Percentiles rank a stretch among this genome's conserved stretches.
Evolutionary conservation across 2,888 invertebrate genomes (phyloP).

Genomic region (Timema cristinae): DNA sequence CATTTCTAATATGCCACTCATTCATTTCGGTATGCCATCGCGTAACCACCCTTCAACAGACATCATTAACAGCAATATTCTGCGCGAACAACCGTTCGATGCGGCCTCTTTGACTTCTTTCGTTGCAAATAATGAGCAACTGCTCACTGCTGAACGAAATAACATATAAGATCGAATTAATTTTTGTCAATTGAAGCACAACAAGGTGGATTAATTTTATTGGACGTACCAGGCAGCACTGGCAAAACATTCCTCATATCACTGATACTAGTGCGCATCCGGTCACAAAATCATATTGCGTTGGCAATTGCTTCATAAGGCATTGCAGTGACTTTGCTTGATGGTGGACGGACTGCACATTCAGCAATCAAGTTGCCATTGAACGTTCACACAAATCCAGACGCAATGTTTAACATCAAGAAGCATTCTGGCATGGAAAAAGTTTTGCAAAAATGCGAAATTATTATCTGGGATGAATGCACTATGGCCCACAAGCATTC

Average conservation of each 20-base stretch:
- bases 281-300: constrained; percentile 38
- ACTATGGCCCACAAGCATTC: constrained; percentile 37
- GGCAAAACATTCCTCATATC: constrained; percentile 45
- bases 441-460: constrained; percentile 36
- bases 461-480: constrained; percentile 45
- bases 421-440: constrained; percentile 36
- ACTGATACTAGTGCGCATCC: constrained; percentile 40
- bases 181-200: not conserved
- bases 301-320: constrained; percentile 45
- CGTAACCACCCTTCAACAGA: constrained; percentile 28
- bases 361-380: constrained; percentile 42
- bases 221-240: constrained; percentile 43
- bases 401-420: constrained; percentile 39
- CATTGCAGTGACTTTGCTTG: constrained; percentile 46
- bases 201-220: constrained; percentile 29
- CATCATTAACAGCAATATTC: constrained; percentile 32
- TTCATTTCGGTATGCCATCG: constrained; percentile 36
- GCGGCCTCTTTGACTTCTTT: constrained; percentile 24
- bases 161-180: constrained; percentile 18
- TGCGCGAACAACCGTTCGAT: constrained; percentile 35
- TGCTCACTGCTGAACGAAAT: constrained; percentile 29
- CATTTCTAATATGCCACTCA: constrained; percentile 30
- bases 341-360: constrained; percentile 42
- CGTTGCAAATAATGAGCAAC: constrained; percentile 28
- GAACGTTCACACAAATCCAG: constrained; percentile 36